Base-by-base conservation (phyloP, 2,888 invertebrate species). In the Cephus rjabovi region DNA sequence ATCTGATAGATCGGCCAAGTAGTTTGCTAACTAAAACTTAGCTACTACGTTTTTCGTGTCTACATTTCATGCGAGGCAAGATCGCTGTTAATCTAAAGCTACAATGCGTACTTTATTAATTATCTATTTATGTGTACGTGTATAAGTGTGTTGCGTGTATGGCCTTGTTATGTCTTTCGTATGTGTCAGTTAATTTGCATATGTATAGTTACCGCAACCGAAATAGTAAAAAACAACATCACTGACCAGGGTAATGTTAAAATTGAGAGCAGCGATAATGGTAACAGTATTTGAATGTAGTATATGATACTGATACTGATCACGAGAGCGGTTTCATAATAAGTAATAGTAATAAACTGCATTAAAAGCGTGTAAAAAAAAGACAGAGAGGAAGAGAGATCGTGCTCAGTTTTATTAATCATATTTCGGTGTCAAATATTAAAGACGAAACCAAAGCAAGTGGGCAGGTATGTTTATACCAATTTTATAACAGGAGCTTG, bases 61-160 rank as follows among this genome's bases (percentile, higher is more conserved):
- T 83, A 82, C 82, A 74, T 84, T 82, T 34, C 76, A 77, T 73
- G 74, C 79, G 34, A 75, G 75, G 69, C 70, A 81, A 82, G 78
- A 81, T 75, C 78, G 80, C 81, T 80, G 75, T 79, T 81, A 76
- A 79, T 78, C 76, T 78, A 78, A 78, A 71, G 34, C 31, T 76
- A 35, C 68, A 78, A 56, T 76, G 68, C 33, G 71, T 33, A 71
- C 75, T 30, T 76, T 37, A 76, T 34, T 73, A 31, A 76, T 34
- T 73, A 31, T 75, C 76, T 76, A 73, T 76, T 78, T 76, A 35
- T 73, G 76, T 79, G 75, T 79, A 76, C 78, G 69, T 77, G 76
- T 75, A 69, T 79, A 40, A 74, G 71, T 34, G 77, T 68, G 74
- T 78, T 77, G 79, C 76, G 71, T 71, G 15, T 9, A 56, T 56